Conservation (phyloP, 92 coral and sea anemone genomes). For the Heliopora coerulea region DNA sequence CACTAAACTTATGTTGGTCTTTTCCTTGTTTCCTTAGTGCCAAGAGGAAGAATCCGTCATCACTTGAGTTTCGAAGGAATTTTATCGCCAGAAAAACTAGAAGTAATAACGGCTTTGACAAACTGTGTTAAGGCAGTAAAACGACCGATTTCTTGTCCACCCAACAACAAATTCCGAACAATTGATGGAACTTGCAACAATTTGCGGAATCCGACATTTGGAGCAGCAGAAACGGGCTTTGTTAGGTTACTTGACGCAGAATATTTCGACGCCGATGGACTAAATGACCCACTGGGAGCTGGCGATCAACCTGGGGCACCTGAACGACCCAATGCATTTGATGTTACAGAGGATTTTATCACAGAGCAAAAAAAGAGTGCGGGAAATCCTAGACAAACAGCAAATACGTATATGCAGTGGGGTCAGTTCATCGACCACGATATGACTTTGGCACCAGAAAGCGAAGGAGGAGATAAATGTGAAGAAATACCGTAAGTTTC, state of each 20-base stretch:
- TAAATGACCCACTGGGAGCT: slow-evolving; percentile 7
- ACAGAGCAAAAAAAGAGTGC: not conserved
- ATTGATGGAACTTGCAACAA: slow-evolving; percentile 34
- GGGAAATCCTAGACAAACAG: not conserved
- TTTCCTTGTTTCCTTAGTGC: not conserved
- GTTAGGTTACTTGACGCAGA: not conserved
- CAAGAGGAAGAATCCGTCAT: not conserved
- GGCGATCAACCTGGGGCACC: slow-evolving; percentile 7
- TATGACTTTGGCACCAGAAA: slow-evolving; percentile 10
- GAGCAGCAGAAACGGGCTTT: not conserved
- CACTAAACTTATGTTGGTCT: not conserved
- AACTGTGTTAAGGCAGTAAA: not conserved
- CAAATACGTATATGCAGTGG: slow-evolving; percentile 26
- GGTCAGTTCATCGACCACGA: slow-evolving; percentile 31
- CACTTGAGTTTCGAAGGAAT: not conserved
- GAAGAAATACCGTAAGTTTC: slow-evolving; percentile 9
- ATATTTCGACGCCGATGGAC: slow-evolving; percentile 27
- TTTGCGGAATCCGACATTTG: slow-evolving; percentile 12
- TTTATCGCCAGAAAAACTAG: not conserved
- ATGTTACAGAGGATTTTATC: slow-evolving; percentile 17
- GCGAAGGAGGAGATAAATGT: slow-evolving; percentile 13
- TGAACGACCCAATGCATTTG: slow-evolving; percentile 8
- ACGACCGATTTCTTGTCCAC: not conserved
- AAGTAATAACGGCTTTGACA: not conserved
- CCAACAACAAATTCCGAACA: slow-evolving; percentile 22